Conservation (phyloP, 2,113 vertebrate genomes). For the Nyctereutes procyonoides region DNA sequence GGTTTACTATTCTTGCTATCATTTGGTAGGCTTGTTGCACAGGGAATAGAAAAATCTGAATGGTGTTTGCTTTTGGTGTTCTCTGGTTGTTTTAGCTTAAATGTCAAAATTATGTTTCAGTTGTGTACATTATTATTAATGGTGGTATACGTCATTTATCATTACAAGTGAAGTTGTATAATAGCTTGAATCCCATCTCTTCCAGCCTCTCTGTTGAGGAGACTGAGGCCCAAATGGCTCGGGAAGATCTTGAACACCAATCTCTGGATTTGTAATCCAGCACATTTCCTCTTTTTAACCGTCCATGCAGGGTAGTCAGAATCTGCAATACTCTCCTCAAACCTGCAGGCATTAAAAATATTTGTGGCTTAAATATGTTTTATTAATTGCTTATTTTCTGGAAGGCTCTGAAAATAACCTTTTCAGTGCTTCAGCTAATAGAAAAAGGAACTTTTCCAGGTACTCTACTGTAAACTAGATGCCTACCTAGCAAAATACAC, state of each 20-base stretch:
- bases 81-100: not conserved
- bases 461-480: not conserved
- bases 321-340: not conserved
- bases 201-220: not conserved
- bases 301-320: not conserved
- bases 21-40: not conserved
- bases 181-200: not conserved
- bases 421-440: not conserved
- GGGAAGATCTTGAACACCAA: not conserved
- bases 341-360: not conserved
- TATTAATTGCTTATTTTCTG: not conserved
- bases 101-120: not conserved
- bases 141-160: not conserved
- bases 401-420: not conserved
- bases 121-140: not conserved
- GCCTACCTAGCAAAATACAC: not conserved
- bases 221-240: not conserved
- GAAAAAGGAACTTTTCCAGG: not conserved
- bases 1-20: conserved; percentile 3
- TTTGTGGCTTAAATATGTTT: not conserved
- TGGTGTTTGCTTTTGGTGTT: not conserved
- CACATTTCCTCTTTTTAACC: not conserved
- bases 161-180: not conserved
- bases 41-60: not conserved
- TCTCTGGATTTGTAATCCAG: not conserved